Conservation (phyloP, 2,113 vertebrate species). For the Leucoraja erinaceus region DNA sequence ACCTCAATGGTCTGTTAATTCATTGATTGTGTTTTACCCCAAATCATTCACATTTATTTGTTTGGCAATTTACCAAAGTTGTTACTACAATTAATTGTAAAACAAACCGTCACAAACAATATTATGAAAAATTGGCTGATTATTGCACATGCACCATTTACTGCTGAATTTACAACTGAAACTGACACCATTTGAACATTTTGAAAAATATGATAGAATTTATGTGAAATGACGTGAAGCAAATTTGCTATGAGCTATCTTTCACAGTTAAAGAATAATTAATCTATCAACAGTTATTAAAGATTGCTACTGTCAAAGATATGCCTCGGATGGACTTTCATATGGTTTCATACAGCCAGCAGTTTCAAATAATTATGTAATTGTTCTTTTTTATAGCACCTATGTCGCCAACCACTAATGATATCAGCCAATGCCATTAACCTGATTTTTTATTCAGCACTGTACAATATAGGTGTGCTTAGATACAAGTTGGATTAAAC, state of each 20-base stretch:
- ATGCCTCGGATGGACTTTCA: slow-evolving; percentile 6
- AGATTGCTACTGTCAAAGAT: neutral
- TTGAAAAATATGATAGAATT: neutral
- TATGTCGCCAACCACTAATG: neutral
- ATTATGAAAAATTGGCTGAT: neutral
- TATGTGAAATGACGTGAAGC: neutral
- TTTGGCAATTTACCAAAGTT: neutral
- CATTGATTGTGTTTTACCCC: neutral
- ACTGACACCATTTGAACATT: neutral
- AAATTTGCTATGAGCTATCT: neutral
- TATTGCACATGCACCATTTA: neutral
- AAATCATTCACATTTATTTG: neutral
- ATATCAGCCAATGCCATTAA: neutral
- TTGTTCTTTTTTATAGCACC: neutral
- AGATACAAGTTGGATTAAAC: neutral
- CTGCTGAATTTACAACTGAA: no score
- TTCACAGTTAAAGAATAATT: neutral
- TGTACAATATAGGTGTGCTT: neutral
- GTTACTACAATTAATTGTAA: neutral
- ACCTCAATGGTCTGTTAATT: neutral
- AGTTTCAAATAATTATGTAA: neutral
- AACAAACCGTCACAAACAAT: neutral
- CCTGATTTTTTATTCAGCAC: neutral
- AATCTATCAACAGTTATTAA: neutral
- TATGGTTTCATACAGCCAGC: neutral